Percentiles rank a stretch among this genome's conserved stretches.
Evolutionary conservation across 2,797 vertebrate species (phyloP).

Genomic region (Caiman crocodilus): DNA sequence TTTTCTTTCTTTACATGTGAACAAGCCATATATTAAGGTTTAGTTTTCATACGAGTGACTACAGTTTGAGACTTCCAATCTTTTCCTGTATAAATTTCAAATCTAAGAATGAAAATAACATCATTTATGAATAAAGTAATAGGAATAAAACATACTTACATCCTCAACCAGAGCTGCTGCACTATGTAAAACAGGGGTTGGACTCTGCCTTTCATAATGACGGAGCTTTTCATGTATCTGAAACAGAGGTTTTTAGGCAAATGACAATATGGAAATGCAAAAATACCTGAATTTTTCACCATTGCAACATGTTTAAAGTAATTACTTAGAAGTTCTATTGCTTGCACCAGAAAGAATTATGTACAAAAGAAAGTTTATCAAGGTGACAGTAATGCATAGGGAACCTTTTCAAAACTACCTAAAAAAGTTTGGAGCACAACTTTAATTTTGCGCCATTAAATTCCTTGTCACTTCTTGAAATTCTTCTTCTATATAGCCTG

Average conservation of each 20-base stretch:
- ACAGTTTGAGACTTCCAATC: neutral
- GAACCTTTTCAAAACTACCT: neutral
- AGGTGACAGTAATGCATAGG: neutral
- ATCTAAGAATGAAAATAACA: neutral
- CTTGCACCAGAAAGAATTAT: neutral
- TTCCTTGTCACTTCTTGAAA: neutral
- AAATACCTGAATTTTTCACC: neutral
- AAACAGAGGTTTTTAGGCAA: conserved; percentile 24
- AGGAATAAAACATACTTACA: conserved; percentile 80
- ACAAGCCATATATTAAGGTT: neutral
- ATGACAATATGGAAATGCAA: neutral
- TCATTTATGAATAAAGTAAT: neutral
- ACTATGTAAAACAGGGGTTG: conserved; percentile 90
- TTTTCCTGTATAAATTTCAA: neutral
- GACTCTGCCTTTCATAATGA: conserved; percentile 91
- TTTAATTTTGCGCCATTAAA: neutral
- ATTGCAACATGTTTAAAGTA: neutral
- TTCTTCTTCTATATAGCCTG: neutral
- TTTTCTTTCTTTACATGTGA: neutral
- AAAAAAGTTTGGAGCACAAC: neutral
- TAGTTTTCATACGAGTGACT: neutral
- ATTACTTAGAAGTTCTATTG: neutral
- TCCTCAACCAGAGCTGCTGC: conserved; percentile 92
- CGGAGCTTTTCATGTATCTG: conserved; percentile 95
- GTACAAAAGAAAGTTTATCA: neutral